These are phyloP conservation scores for Geopemphigus sp. DNA, from an alignment of 1,140 invertebrate genomes.

Conservation along the genomic window DNA sequence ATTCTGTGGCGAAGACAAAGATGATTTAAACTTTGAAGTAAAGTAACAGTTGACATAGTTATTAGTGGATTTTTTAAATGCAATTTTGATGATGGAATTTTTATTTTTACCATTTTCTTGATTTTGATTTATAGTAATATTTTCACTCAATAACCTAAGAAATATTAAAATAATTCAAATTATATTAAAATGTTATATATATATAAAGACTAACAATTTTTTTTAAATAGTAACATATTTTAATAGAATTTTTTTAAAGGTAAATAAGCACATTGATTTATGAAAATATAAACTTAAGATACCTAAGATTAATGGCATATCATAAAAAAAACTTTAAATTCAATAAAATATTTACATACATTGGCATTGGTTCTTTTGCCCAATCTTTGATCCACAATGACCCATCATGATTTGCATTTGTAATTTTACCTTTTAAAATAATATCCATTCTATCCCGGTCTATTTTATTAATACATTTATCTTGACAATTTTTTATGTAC, in stretches of 20 bases:
- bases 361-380: slow-evolving; percentile 83
- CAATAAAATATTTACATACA: slow-evolving; percentile 51
- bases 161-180: neutral
- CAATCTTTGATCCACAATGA: slow-evolving; percentile 87
- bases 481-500: slow-evolving; percentile 89
- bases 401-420: slow-evolving; percentile 78
- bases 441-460: slow-evolving; percentile 93
- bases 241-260: too few relatives aligned
- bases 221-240: too few relatives aligned
- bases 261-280: too few relatives aligned
- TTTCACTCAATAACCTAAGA: slow-evolving; percentile 30
- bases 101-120: slow-evolving; percentile 40
- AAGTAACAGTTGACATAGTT: slow-evolving; percentile 37
- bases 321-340: neutral
- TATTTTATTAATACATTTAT: slow-evolving; percentile 78
- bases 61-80: slow-evolving; percentile 37
- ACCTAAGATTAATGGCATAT: too few relatives aligned
- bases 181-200: too few relatives aligned
- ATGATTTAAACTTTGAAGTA: slow-evolving; percentile 38
- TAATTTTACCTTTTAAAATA: slow-evolving; percentile 89
- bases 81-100: slow-evolving; percentile 39
- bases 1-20: neutral
- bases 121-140: slow-evolving; percentile 36
- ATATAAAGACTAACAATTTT: too few relatives aligned
- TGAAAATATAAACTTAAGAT: too few relatives aligned